These are phyloP conservation scores for Ophiodon elongatus DNA, from an alignment of 2,113 vertebrate genomes.

Conservation along the genomic window DNA sequence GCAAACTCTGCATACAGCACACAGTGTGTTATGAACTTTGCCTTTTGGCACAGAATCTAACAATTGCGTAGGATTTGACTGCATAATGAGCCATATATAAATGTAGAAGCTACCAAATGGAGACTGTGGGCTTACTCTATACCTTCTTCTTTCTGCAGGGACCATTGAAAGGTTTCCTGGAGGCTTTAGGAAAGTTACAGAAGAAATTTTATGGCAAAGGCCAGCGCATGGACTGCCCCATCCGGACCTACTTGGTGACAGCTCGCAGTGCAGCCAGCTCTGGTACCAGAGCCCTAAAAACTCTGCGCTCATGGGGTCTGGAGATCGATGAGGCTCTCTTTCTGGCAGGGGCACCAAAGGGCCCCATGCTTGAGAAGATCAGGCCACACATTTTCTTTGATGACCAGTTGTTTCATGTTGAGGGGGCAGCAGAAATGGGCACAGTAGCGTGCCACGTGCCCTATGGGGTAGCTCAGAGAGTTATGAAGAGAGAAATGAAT, in stretches of 20 bases:
- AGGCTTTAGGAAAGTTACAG: conserved; percentile 93
- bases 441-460: conserved; percentile 94
- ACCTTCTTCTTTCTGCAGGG: conserved; percentile 81
- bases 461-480: conserved; percentile 89
- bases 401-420: conserved; percentile 96
- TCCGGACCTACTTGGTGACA: conserved; percentile 95
- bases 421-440: conserved; percentile 93
- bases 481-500: conserved; percentile 55
- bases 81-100: not conserved
- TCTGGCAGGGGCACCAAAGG: conserved; percentile 94
- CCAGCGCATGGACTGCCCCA: conserved; percentile 92
- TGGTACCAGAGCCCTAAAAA: conserved; percentile 93
- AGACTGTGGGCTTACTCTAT: not conserved
- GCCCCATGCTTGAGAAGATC: conserved; percentile 94
- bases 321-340: conserved; percentile 96
- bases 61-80: not conserved
- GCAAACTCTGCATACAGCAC: not conserved
- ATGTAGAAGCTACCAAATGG: not conserved
- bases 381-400: conserved; percentile 97
- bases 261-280: conserved; percentile 95
- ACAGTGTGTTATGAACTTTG: not conserved
- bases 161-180: conserved; percentile 94
- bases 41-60: not conserved
- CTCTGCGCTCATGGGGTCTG: conserved; percentile 94
- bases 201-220: conserved; percentile 95